Evolutionary conservation across 1,140 invertebrate genomes (phyloP).

Genomic region (Drosophila jambulina): DNA sequence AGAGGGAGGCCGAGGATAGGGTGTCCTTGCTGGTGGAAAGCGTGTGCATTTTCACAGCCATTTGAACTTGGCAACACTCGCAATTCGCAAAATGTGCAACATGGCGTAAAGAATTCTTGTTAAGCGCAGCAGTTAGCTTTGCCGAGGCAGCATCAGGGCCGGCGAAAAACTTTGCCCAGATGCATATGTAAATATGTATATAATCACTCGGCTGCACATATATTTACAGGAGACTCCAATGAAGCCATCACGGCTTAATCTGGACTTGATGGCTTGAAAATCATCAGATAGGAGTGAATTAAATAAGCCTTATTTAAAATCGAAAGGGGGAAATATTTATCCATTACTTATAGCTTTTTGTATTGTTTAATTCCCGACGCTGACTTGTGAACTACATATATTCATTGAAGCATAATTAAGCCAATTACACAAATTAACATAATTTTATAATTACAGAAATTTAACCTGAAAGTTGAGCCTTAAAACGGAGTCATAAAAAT

Average conservation of each 20-base stretch:
- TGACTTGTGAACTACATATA: no score
- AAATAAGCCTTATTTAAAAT: neutral
- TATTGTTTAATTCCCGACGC: neutral
- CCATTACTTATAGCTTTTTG: neutral
- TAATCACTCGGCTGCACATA: neutral
- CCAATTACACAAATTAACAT: conserved; percentile 4
- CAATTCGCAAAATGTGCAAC: conserved; percentile 77
- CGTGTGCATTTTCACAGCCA: conserved; percentile 79
- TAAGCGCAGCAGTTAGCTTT: conserved; percentile 72
- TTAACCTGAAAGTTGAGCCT: neutral
- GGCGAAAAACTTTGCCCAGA: conserved; percentile 53
- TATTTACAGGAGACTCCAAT: conserved; percentile 1
- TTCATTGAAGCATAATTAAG: conserved; percentile 7
- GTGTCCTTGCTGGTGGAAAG: conserved; percentile 12
- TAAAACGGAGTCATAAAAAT: neutral
- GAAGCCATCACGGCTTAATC: neutral
- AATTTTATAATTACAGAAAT: neutral
- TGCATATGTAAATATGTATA: conserved; percentile 14
- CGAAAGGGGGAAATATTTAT: neutral
- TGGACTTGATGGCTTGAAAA: neutral
- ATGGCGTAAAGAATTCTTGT: conserved; percentile 71
- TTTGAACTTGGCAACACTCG: conserved; percentile 78
- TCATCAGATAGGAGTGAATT: neutral
- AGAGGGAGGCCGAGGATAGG: neutral
- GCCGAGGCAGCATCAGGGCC: conserved; percentile 24